Evolutionary conservation across 2,888 invertebrate genomes (phyloP).

Genomic region (Idaea aversata): DNA sequence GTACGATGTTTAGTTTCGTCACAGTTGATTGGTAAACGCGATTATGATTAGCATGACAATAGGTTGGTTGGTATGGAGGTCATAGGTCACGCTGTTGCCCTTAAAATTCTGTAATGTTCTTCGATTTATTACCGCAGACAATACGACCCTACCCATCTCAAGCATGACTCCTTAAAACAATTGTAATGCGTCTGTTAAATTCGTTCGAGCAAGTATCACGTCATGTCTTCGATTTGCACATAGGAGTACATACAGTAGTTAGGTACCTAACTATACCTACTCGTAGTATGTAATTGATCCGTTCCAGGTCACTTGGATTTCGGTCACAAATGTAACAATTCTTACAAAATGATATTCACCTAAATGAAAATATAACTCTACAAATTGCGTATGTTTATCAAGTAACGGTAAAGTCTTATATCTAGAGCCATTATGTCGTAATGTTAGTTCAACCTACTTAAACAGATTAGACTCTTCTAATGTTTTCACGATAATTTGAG

Average conservation of each 20-base stretch:
- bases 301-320: conserved; percentile 52
- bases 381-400: conserved; percentile 12
- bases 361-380: conserved; percentile 3
- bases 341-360: background rate
- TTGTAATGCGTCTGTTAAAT: conserved; percentile 53
- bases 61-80: conserved; percentile 52
- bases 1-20: conserved; percentile 35
- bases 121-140: conserved; percentile 55
- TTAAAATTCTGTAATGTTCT: conserved; percentile 52
- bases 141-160: conserved; percentile 65
- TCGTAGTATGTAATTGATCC: conserved; percentile 31
- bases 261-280: conserved; percentile 31
- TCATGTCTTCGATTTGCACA: conserved; percentile 38
- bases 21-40: conserved; percentile 50
- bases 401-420: conserved; percentile 27
- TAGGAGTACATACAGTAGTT: conserved; percentile 28
- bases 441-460: conserved; percentile 47
- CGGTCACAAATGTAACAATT: conserved; percentile 27
- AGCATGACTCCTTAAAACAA: conserved; percentile 51
- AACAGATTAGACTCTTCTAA: conserved; percentile 32
- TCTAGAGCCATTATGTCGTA: conserved; percentile 28
- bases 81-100: conserved; percentile 65
- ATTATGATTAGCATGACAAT: conserved; percentile 67
- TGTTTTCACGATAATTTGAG: conserved; percentile 38
- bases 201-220: conserved; percentile 45